Evolutionary conservation across 2,113 vertebrate genomes (phyloP).

Genomic region (Xiphophorus couchianus): DNA sequence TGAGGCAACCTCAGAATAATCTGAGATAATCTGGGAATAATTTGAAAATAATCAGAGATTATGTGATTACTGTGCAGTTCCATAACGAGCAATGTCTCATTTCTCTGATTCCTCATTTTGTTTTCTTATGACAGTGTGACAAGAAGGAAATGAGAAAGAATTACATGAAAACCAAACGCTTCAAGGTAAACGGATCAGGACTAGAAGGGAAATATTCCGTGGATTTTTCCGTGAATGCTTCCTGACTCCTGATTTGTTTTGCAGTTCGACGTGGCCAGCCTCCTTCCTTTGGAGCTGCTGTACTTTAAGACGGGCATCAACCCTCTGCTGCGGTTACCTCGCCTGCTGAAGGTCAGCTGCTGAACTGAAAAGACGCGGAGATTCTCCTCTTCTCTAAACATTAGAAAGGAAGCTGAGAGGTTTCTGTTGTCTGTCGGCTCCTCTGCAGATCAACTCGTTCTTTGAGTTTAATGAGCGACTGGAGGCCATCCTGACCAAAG

Average conservation of each 20-base stretch:
- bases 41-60: too few relatives aligned
- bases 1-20: constrained; percentile 75
- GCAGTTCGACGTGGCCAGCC: constrained; percentile 90
- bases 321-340: constrained; percentile 89
- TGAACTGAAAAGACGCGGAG: not conserved
- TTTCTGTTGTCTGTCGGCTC: not conserved
- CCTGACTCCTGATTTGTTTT: constrained; percentile 34
- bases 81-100: not conserved
- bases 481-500: constrained; percentile 95
- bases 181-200: constrained; percentile 82
- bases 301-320: constrained; percentile 91
- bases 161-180: constrained; percentile 88
- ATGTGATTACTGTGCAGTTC: not conserved
- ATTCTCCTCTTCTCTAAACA: too few relatives aligned
- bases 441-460: constrained; percentile 90
- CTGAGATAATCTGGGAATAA: too few relatives aligned
- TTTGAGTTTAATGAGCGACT: constrained; percentile 95
- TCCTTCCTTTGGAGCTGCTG: constrained; percentile 92
- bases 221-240: not conserved
- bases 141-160: constrained; percentile 91
- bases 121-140: constrained; percentile 77
- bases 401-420: not conserved
- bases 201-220: not conserved
- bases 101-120: not conserved
- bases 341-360: constrained; percentile 88